These are phyloP conservation scores for fruit fly (Drosophila melanogaster) DNA, from an alignment of 1,140 invertebrate genomes.

Conservation along the genomic window DNA sequence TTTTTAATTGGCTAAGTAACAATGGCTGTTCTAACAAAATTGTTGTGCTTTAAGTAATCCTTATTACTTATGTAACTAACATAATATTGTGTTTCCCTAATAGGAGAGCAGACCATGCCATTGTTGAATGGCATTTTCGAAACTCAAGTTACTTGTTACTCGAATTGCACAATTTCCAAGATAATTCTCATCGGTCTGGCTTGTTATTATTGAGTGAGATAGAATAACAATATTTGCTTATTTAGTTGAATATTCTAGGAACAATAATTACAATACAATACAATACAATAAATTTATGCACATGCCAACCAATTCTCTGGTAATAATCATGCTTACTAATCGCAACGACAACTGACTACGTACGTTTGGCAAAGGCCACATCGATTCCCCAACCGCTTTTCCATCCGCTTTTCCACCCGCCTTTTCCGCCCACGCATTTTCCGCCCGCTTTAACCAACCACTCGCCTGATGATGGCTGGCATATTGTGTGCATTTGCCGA, in stretches of 20 bases:
- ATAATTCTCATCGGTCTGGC: neutral
- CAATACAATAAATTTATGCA: constrained; percentile 9
- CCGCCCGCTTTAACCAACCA: no score
- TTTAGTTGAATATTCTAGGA: constrained; percentile 7
- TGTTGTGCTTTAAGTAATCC: no score
- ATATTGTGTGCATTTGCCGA: constrained; percentile 34
- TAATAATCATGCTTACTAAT: constrained; percentile 39
- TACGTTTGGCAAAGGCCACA: constrained; percentile 16
- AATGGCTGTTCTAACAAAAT: no score
- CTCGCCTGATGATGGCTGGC: constrained; percentile 27
- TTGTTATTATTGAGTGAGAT: constrained; percentile 9
- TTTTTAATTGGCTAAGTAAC: no score
- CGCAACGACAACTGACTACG: constrained; percentile 47
- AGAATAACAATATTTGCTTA: constrained; percentile 19
- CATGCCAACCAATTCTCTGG: constrained; percentile 3
- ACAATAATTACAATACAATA: no score
- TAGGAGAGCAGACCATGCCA: no score
- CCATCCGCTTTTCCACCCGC: neutral
- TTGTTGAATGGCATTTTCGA: neutral
- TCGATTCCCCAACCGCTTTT: neutral
- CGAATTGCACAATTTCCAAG: neutral
- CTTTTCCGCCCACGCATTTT: neutral
- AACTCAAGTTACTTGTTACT: no score
- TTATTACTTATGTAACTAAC: no score
- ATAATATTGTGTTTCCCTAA: no score